A percentile compares a stretch with the other conserved stretches of the same genome.
Evolutionary conservation across 1,140 invertebrate genomes (phyloP).

Genomic region (Hycleus phaleratus): DNA sequence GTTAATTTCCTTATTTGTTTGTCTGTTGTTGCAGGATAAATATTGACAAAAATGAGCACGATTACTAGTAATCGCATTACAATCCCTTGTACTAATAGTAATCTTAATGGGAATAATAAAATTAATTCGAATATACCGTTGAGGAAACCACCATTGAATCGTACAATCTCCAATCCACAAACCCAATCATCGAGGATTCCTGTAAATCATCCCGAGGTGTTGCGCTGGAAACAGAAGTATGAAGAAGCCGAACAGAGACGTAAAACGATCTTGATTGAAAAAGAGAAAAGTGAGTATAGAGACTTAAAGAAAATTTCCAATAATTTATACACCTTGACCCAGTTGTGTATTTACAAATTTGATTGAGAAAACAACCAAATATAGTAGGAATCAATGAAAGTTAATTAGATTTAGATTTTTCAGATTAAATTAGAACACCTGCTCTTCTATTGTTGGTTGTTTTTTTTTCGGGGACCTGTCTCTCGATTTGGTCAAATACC

Average conservation of each 20-base stretch:
- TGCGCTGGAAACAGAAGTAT: conserved; percentile 58
- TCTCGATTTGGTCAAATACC: no score
- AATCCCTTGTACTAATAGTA: not conserved
- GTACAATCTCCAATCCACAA: conserved; percentile 9
- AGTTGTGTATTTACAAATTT: not conserved
- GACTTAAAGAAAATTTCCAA: not conserved
- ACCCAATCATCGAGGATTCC: conserved; percentile 16
- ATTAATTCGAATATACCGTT: conserved; percentile 7
- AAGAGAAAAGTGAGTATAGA: conserved; percentile 54
- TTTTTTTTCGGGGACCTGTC: no score
- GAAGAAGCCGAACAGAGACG: conserved; percentile 59
- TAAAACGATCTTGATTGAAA: conserved; percentile 55
- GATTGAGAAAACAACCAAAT: not conserved
- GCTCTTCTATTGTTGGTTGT: no score
- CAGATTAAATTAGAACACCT: no score
- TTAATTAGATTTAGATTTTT: no score
- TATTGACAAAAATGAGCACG: not conserved
- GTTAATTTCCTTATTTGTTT: not conserved
- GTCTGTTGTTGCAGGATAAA: not conserved
- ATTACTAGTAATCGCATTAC: not conserved
- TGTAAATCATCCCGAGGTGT: conserved; percentile 31
- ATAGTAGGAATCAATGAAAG: no score
- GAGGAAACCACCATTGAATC: conserved; percentile 14
- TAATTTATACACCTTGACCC: not conserved
- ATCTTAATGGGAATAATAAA: not conserved